Evolutionary conservation across 2,888 invertebrate genomes (phyloP), one percentile per base, ranked within the genome.

Genomic region (Lepidochrysops patricia): DNA sequence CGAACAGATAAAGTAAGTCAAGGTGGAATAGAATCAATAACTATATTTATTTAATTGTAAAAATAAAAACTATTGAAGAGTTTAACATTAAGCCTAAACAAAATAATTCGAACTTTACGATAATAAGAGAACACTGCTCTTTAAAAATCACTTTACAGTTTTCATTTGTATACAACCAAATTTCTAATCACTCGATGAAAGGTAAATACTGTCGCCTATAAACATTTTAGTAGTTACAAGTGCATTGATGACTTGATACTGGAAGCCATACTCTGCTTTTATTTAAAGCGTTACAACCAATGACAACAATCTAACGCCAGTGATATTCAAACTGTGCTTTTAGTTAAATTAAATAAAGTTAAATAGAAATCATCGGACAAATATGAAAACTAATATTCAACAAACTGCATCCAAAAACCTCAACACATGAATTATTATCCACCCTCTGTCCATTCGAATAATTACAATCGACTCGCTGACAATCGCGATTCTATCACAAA

Each of bases 401-500:
- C 80, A 83, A 83, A 82, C 81, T 80, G 71, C 72, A 75, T 79
- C 75, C 72, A 76, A 78, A 68, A 80, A 78, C 80, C 80, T 77
- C 80, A 75, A 37, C 59, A 65, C 70, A 70, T 72, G 72, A 72
- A 72, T 75, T 75, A 77, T 74, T 74, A 74, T 69, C 75, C 76
- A 63, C 71, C 76, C 70, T 70, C 79, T 73, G 79, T 76, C 81
- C 84, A 79, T 76, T 80, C 83, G 83, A 80, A 82, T 87, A 89
- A 88, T 89, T 88, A 86, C 87, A 79, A 82, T 80, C 80, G 84
- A 82, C 82, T 84, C 85, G 89, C 88, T 87, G 88, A 88, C 89
- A 89, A 87, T 89, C 86, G 85, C 80, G 84, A 86, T 86, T 86
- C 86, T 77, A 78, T 84, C 84, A 87, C 89, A 88, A 88, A 85